Evolutionary conservation across 2,797 vertebrate species (phyloP).

Genomic region (Poecilia wingei): DNA sequence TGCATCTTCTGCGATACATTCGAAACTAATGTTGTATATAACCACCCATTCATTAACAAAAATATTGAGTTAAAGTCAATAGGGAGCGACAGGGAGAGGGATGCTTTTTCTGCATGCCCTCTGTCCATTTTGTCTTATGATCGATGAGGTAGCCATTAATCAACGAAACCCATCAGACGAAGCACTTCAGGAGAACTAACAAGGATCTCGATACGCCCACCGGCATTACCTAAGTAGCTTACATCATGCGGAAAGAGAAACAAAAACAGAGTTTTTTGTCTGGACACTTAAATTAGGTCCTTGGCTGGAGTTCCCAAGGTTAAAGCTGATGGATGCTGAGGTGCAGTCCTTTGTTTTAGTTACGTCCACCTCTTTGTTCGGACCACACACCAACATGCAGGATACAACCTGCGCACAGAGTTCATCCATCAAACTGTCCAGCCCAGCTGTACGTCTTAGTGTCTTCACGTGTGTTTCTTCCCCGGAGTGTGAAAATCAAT

Average conservation of each 20-base stretch:
- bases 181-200: conserved; percentile 62
- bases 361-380: neutral
- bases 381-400: neutral
- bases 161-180: conserved; percentile 68
- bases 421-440: conserved; percentile 45
- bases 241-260: neutral
- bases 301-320: conserved; percentile 26
- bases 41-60: conserved; percentile 62
- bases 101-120: conserved; percentile 50
- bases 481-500: conserved; percentile 55
- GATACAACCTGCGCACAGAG: conserved; percentile 17
- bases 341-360: neutral
- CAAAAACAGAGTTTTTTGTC: conserved; percentile 1
- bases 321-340: conserved; percentile 11
- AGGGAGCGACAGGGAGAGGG: conserved; percentile 46
- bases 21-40: conserved; percentile 49
- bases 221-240: conserved; percentile 28
- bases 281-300: conserved; percentile 7
- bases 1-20: conserved; percentile 21
- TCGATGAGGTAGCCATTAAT: conserved; percentile 74
- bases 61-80: conserved; percentile 67
- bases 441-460: neutral
- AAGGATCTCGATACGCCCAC: conserved; percentile 53
- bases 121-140: conserved; percentile 55
- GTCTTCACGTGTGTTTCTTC: conserved; percentile 32